These are phyloP conservation scores for Meloidogyne exigua DNA, from an alignment of 1,140 invertebrate genomes.

Conservation along the genomic window DNA sequence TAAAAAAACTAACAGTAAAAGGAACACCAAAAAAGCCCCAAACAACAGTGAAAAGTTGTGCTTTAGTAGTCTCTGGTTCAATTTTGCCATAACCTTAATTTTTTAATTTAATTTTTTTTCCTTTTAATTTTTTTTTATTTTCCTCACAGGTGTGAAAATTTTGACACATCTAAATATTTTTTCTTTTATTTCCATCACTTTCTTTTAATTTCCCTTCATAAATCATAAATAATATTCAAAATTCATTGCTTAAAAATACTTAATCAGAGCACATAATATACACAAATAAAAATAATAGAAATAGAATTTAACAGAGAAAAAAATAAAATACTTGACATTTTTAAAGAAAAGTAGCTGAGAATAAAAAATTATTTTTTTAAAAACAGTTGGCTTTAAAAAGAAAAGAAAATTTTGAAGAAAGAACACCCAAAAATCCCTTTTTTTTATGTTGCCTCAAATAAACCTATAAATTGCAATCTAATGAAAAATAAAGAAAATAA, in stretches of 20 bases:
- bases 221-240: conserved; percentile 14
- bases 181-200: neutral
- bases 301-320: neutral
- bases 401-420: neutral
- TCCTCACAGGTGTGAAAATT: neutral
- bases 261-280: neutral
- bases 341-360: neutral
- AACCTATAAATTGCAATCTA: neutral
- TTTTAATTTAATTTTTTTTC: conserved; percentile 2
- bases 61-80: conserved; percentile 38
- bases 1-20: conserved; percentile 28
- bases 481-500: neutral
- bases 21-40: conserved; percentile 47
- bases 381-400: neutral
- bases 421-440: neutral
- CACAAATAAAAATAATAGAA: too few relatives aligned
- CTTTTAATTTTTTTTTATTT: conserved; percentile 6
- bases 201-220: conserved; percentile 6
- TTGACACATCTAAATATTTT: neutral
- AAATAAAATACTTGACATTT: neutral
- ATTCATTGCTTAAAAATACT: neutral
- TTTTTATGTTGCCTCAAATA: neutral
- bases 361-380: neutral
- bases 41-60: conserved; percentile 43
- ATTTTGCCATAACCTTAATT: conserved; percentile 52